Evolutionary conservation across 2,797 vertebrate species (phyloP).

Genomic region (Tachyglossus aculeatus): DNA sequence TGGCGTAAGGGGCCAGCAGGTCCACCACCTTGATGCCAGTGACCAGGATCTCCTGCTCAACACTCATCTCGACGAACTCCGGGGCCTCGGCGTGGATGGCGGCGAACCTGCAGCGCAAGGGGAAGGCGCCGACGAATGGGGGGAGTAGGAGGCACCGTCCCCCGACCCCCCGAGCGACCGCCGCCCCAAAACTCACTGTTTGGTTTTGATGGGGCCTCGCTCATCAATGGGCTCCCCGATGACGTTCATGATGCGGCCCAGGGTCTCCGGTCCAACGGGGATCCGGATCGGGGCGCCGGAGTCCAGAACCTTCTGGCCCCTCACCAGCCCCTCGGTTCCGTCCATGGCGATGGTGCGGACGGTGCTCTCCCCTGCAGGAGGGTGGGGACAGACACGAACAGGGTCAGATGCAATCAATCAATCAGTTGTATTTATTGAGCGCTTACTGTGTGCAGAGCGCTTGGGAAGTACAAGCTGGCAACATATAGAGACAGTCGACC

Average conservation of each 20-base stretch:
- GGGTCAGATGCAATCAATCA: not conserved
- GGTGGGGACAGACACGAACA: not conserved
- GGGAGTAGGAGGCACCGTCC: not conserved
- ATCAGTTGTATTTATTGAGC: not conserved
- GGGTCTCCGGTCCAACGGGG: conserved; percentile 94
- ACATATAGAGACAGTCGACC: too few species aligned
- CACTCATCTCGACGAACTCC: conserved; percentile 97
- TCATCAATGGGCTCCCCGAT: conserved; percentile 97
- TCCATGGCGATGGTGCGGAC: conserved; percentile 98
- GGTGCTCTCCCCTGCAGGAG: conserved; percentile 87
- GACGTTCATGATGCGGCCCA: conserved; percentile 98
- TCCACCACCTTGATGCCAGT: conserved; percentile 98
- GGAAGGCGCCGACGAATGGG: too few species aligned
- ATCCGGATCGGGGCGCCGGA: conserved; percentile 94
- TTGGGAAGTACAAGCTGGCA: not conserved
- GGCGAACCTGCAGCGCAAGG: conserved; percentile 78
- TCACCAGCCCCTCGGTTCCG: conserved; percentile 93
- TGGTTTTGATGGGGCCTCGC: conserved; percentile 93
- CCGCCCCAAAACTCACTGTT: conserved; percentile 81
- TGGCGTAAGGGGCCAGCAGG: conserved; percentile 94
- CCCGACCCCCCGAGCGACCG: not conserved
- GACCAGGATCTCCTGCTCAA: conserved; percentile 97
- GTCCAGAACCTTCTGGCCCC: conserved; percentile 94
- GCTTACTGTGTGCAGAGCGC: not conserved
- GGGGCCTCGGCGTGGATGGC: conserved; percentile 96